Evolutionary conservation across 64 coral and sea anemone genomes (phyloP).

Genomic region (Cladopsammia gracilis): DNA sequence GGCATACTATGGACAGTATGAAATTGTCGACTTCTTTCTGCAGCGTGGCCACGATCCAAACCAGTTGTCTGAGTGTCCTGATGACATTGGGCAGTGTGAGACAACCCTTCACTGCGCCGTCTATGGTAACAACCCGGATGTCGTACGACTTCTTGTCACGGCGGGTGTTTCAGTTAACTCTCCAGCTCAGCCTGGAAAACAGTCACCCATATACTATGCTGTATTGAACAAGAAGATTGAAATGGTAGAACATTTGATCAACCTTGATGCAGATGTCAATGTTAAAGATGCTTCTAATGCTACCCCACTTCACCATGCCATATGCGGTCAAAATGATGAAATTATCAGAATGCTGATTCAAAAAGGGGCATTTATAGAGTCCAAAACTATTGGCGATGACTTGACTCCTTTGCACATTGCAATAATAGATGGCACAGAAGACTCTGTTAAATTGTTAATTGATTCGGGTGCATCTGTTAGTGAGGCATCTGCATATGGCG

Average conservation of each 20-base stretch:
- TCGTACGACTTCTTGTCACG: slow-evolving; percentile 29
- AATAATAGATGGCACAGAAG: slow-evolving; percentile 31
- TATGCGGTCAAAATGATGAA: slow-evolving; percentile 38
- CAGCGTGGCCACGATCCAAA: slow-evolving; percentile 23
- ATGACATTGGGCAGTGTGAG: slow-evolving; percentile 41
- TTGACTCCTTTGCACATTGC: slow-evolving; percentile 37
- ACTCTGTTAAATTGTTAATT: slow-evolving; percentile 32
- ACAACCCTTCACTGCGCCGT: slow-evolving; percentile 46
- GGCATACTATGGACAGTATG: slow-evolving; percentile 42
- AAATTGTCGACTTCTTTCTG: slow-evolving; percentile 22
- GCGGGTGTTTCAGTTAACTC: slow-evolving; percentile 43
- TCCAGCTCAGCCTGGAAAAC: slow-evolving; percentile 29
- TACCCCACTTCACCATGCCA: slow-evolving; percentile 50
- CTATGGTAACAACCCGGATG: slow-evolving; percentile 8
- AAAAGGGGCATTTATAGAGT: slow-evolving; percentile 26
- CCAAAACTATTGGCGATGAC: slow-evolving; percentile 29
- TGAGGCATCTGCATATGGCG: slow-evolving; percentile 21
- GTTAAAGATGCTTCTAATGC: slow-evolving; percentile 53
- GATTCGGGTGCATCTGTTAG: slow-evolving; percentile 24
- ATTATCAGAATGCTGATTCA: slow-evolving; percentile 52
- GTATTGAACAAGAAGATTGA: slow-evolving; percentile 48
- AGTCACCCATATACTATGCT: slow-evolving; percentile 47
- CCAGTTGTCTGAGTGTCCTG: slow-evolving; percentile 45
- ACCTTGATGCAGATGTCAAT: slow-evolving; percentile 37
- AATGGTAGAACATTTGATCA: slow-evolving; percentile 45